Evolutionary conservation across 2,113 vertebrate genomes (phyloP).

Genomic region (Macquaria ambigua): DNA sequence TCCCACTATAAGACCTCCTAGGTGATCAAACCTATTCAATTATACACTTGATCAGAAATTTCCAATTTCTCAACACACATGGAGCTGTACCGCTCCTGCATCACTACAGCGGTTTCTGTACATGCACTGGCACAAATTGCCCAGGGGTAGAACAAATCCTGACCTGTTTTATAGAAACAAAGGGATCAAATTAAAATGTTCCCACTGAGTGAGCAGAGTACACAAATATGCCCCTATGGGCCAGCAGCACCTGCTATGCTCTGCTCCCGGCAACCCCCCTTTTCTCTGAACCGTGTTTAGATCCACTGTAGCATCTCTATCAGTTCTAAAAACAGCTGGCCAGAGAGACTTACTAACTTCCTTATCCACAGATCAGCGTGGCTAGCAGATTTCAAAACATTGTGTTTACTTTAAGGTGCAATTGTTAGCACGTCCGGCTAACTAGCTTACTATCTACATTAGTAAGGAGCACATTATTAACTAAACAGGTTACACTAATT

Average conservation of each 20-base stretch:
- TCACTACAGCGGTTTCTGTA: constrained; percentile 36
- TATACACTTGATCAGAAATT: background rate
- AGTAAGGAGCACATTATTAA: background rate
- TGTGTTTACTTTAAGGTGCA: background rate
- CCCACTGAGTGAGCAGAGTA: constrained; percentile 77
- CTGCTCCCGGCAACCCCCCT: constrained; percentile 14
- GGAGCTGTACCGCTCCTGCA: constrained; percentile 2
- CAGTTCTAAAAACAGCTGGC: constrained; percentile 35
- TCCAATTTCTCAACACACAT: constrained; percentile 17
- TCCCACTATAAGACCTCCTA: background rate
- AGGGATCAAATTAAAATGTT: constrained; percentile 83
- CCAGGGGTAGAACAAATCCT: constrained; percentile 71
- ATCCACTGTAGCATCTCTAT: constrained; percentile 44
- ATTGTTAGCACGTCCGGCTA: background rate
- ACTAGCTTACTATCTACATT: background rate
- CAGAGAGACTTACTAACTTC: background rate
- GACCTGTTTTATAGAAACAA: constrained; percentile 81
- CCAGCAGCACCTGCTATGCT: constrained; percentile 74
- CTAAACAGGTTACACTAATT: background rate
- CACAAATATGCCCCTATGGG: constrained; percentile 71
- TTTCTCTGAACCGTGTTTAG: constrained; percentile 3
- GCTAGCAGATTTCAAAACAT: background rate
- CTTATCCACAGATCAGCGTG: background rate
- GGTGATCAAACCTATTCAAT: constrained; percentile 3
- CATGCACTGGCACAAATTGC: constrained; percentile 58